phyloP scores from a whole-genome alignment of 2,113 vertebrate species.

The Dascyllus trimaculatus region DNA sequence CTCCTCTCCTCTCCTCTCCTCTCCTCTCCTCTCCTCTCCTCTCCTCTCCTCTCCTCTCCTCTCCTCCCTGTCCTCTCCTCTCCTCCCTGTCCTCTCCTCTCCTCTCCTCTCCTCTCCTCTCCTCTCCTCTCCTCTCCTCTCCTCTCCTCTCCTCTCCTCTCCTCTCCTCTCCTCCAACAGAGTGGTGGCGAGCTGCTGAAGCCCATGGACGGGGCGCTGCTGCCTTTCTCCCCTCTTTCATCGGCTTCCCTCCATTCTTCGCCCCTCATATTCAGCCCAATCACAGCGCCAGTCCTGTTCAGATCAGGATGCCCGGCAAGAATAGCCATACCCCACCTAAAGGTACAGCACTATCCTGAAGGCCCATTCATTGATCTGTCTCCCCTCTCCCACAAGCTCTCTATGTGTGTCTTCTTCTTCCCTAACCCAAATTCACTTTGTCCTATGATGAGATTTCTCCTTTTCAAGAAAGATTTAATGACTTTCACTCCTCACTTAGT shows the following conservation, averaged over 20 bases:
- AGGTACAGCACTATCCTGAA: slow-evolving; percentile 81
- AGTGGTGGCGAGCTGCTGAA: slow-evolving; percentile 96
- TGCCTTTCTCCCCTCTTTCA: slow-evolving; percentile 93
- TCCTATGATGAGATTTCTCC: slow-evolving; percentile 64
- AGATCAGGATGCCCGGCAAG: slow-evolving; percentile 90
- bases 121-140: slow-evolving; percentile 4
- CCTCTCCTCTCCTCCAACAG: slow-evolving; percentile 74
- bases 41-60: slow-evolving; percentile 2
- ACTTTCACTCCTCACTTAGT: slow-evolving; percentile 69
- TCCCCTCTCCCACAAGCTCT: slow-evolving; percentile 25
- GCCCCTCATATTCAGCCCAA: slow-evolving; percentile 90
- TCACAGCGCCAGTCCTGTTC: slow-evolving; percentile 90
- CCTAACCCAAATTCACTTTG: slow-evolving; percentile 54
- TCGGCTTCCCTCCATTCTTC: slow-evolving; percentile 94
- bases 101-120: slow-evolving; percentile 9
- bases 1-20: neutral
- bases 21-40: neutral
- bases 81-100: neutral
- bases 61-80: slow-evolving; percentile 7
- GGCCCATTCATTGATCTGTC: slow-evolving; percentile 20
- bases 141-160: slow-evolving; percentile 2
- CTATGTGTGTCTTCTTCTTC: slow-evolving; percentile 27
- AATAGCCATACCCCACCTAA: slow-evolving; percentile 89
- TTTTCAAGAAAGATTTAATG: slow-evolving; percentile 69
- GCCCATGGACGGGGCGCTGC: slow-evolving; percentile 88